Evolutionary conservation across 2,113 vertebrate genomes (phyloP), one percentile per base, ranked within the genome.

Genomic region (Myotis brandtii): DNA sequence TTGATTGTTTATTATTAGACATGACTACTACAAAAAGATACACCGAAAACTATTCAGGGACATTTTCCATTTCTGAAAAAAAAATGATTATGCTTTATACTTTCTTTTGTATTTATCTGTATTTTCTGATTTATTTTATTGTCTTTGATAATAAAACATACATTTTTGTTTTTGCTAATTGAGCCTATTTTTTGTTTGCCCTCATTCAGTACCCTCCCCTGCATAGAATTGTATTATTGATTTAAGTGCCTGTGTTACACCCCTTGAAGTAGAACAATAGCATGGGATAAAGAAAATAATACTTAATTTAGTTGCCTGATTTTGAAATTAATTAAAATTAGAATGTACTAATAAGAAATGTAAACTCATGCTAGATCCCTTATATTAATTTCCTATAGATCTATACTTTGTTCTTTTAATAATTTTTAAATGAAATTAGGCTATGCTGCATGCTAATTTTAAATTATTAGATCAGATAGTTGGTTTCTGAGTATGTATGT

Each of bases 141-240:
- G 98, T 97, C 93, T 90, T 90, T 94, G 97, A 54, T 66, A 10
- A 98, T 98, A 98, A 98, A 98, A 96, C 94, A 94, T 97, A 14
- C 50, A 96, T 90, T 97, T 98, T 98, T 98, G 96, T 98, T 98
- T 98, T 98, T 98, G 98, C 97, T 98, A 98, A 97, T 95, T 95
- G 88, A 97, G 95, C 59, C 86, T 1, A 37, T 30, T 96, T 98
- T 85, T 94, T 64, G 12, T 10, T 84, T 97, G 89, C 2, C 12
- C 72, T 72, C 54, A 96, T 93, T 77, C 37, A 87, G 5, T 82
- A 52, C 79, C 59, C 32, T 93, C 18, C 6, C 16, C 86, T 95
- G 27, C 6, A 18, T 66, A 88, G 70, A 88, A 52, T 67, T 93
- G 76, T 89, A 40, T 48, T 88, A 18, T 92, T 76, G 30, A 23